phyloP scores from a whole-genome alignment of 2,113 vertebrate species.

The Embiotoca jacksoni region DNA sequence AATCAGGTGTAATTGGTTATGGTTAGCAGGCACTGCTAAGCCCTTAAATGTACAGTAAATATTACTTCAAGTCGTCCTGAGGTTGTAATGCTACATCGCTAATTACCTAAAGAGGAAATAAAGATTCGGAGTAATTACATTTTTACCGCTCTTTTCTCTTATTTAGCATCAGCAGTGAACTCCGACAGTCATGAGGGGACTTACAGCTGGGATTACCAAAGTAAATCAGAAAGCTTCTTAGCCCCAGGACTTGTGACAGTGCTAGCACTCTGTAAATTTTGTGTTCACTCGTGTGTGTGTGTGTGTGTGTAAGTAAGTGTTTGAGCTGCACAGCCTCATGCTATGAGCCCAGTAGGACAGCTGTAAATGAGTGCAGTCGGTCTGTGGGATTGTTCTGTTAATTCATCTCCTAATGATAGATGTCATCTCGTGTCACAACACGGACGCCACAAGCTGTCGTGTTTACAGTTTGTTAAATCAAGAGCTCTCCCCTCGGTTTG shows the following conservation, averaged over 20 bases:
- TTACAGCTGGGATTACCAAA: conserved; percentile 77
- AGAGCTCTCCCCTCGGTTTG: conserved; percentile 38
- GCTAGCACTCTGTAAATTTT: conserved; percentile 30
- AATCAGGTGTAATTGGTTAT: conserved; percentile 40
- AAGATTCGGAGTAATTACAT: conserved; percentile 76
- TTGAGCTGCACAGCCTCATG: conserved; percentile 23
- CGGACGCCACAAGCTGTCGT: conserved; percentile 46
- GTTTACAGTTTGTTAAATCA: conserved; percentile 57
- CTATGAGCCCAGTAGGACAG: conserved; percentile 35
- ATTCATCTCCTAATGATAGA: conserved; percentile 61
- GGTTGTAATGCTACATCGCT: conserved; percentile 55
- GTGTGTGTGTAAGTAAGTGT: conserved; percentile 15
- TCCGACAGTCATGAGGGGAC: conserved; percentile 61
- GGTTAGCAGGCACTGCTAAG: conserved; percentile 21
- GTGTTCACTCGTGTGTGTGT: conserved; percentile 19
- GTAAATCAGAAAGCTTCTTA: conserved; percentile 79
- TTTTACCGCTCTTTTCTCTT: conserved; percentile 50
- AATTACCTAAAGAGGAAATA: conserved; percentile 74
- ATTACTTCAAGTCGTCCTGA: conserved; percentile 42
- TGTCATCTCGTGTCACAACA: conserved; percentile 40
- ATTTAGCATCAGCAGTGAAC: conserved; percentile 50
- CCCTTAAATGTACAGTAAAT: conserved; percentile 47
- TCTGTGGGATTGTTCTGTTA: conserved; percentile 43
- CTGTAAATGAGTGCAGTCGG: conserved; percentile 47
- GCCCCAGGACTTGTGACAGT: conserved; percentile 62